These are phyloP conservation scores for Cephalopterus ornatus DNA, from an alignment of 2,113 vertebrate genomes.

Conservation along the genomic window DNA sequence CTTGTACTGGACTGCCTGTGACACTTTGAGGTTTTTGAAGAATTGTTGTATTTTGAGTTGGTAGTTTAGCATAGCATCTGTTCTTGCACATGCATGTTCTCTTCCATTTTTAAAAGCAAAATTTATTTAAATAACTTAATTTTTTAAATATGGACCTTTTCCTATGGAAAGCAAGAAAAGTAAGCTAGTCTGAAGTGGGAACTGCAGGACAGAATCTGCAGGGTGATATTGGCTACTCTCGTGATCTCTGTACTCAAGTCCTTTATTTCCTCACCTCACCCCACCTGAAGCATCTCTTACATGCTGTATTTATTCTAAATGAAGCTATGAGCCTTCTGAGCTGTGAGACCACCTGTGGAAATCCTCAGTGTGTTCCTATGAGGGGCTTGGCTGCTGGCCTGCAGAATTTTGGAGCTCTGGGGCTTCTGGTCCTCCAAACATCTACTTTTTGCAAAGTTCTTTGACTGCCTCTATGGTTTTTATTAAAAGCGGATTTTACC, in stretches of 20 bases:
- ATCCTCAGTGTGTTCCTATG: background rate
- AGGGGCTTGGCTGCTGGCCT: background rate
- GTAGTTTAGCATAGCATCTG: constrained; percentile 42
- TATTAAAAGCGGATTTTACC: background rate
- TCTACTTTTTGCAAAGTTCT: background rate
- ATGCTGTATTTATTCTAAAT: background rate
- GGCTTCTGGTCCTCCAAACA: background rate
- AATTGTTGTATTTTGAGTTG: constrained; percentile 26
- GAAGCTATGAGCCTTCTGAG: background rate
- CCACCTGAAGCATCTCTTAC: background rate
- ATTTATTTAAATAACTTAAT: constrained; percentile 29
- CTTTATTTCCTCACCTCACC: background rate
- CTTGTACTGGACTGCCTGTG: constrained; percentile 60
- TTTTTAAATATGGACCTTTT: constrained; percentile 17
- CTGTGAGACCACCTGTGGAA: background rate
- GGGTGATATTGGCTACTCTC: background rate
- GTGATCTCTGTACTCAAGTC: background rate
- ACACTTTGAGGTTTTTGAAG: constrained; percentile 19
- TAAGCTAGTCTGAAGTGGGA: background rate
- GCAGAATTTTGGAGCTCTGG: background rate
- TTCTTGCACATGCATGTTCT: constrained; percentile 27
- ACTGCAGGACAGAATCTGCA: background rate
- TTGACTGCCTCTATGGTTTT: background rate
- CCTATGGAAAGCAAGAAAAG: constrained; percentile 20
- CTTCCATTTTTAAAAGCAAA: constrained; percentile 11